phyloP scores from a whole-genome alignment of 1,140 invertebrate species.

The Drosophila fuyamai region DNA sequence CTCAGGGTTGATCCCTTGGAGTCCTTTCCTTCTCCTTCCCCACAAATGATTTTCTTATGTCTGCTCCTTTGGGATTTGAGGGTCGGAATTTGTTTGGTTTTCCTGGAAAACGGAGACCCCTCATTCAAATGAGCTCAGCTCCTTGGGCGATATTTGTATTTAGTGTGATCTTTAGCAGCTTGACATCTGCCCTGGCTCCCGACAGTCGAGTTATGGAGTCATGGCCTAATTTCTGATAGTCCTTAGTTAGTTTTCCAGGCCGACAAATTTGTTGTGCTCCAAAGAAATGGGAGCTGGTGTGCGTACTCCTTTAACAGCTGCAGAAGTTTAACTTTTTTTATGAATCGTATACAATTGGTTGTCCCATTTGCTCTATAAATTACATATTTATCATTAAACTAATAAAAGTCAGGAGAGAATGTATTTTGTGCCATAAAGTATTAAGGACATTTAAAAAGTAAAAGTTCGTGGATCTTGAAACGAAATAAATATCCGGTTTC shows the following conservation, averaged over 20 bases:
- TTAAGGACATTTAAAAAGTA: background rate
- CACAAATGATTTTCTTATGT: conserved; percentile 75
- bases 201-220: conserved; percentile 51
- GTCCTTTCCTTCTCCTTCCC: conserved; percentile 25
- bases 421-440: too few relatives aligned
- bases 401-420: too few relatives aligned
- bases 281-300: conserved; percentile 5
- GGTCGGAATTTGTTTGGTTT: conserved; percentile 55
- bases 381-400: too few relatives aligned
- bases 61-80: conserved; percentile 61
- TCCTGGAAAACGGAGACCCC: conserved; percentile 45
- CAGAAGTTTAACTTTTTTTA: background rate
- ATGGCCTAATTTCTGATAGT: conserved; percentile 68
- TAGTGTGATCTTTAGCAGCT: conserved; percentile 61
- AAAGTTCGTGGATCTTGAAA: background rate
- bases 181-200: conserved; percentile 63
- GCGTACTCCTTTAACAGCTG: conserved; percentile 15
- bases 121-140: conserved; percentile 72
- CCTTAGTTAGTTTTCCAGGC: conserved; percentile 54
- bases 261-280: conserved; percentile 48
- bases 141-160: conserved; percentile 36
- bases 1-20: conserved; percentile 11
- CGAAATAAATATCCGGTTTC: too few relatives aligned
- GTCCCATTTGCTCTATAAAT: too few relatives aligned
- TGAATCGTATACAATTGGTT: too few relatives aligned